Percentiles rank a stretch among this genome's conserved stretches.
These are phyloP conservation scores for Catharus bicknelli DNA, from an alignment of 2,113 vertebrate species.

Conservation along the genomic window DNA sequence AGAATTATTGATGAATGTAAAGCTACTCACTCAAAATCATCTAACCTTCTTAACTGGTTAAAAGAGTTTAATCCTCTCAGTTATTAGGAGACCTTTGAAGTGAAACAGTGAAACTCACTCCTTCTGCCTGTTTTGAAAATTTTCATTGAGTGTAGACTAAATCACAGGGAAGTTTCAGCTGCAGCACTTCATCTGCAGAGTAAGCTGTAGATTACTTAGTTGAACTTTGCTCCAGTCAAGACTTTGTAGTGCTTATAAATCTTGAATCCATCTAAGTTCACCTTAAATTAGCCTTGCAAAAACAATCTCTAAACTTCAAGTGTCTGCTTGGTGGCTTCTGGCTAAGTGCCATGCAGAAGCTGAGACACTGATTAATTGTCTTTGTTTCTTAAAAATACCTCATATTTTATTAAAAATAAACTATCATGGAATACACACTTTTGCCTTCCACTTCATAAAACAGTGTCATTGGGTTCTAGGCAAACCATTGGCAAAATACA, in stretches of 20 bases:
- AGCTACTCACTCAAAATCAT: slow-evolving; percentile 69
- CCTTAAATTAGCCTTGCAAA: slow-evolving; percentile 78
- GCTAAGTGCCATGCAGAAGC: slow-evolving; percentile 77
- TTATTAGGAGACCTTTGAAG: slow-evolving; percentile 93
- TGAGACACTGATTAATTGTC: slow-evolving; percentile 76
- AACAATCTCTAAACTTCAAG: slow-evolving; percentile 69
- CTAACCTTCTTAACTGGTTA: slow-evolving; percentile 85
- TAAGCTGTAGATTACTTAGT: slow-evolving; percentile 73
- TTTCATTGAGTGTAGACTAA: slow-evolving; percentile 73
- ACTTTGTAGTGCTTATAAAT: slow-evolving; percentile 81
- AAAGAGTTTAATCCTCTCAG: slow-evolving; percentile 85
- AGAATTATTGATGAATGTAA: slow-evolving; percentile 70
- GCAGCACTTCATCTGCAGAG: slow-evolving; percentile 62
- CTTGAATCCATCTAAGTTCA: slow-evolving; percentile 79
- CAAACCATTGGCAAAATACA: slow-evolving; percentile 72
- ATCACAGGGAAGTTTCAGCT: slow-evolving; percentile 60
- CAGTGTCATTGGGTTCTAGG: slow-evolving; percentile 71
- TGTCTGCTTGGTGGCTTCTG: slow-evolving; percentile 78
- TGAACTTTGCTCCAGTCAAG: slow-evolving; percentile 79
- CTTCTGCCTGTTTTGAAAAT: slow-evolving; percentile 83
- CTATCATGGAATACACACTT: slow-evolving; percentile 64
- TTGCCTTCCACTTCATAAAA: slow-evolving; percentile 73
- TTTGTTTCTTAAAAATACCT: slow-evolving; percentile 67
- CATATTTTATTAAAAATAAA: slow-evolving; percentile 36
- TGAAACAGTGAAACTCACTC: slow-evolving; percentile 79